Percentiles rank a stretch among this genome's conserved stretches.
Conservation (phyloP, 2,888 invertebrate genomes). For the Steinernema carpocapsae region DNA sequence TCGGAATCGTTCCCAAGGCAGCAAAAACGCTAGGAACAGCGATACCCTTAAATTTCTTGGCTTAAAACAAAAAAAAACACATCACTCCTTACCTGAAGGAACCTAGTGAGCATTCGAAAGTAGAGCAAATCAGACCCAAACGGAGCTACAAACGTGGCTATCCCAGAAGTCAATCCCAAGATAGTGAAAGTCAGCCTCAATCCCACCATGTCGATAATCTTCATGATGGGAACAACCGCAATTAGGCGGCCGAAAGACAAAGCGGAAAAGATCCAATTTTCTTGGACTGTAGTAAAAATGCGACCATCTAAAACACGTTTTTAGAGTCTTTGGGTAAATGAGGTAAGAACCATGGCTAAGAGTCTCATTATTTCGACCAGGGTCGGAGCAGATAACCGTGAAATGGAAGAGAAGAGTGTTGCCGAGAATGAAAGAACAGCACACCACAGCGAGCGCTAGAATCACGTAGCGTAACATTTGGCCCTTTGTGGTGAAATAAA, state of each 20-base stretch:
- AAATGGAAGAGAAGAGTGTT: conserved; percentile 33
- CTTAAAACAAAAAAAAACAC: neutral
- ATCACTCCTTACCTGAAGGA: neutral
- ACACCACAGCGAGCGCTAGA: too few species aligned
- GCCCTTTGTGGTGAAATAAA: neutral
- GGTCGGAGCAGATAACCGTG: conserved; percentile 37
- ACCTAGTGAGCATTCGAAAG: neutral
- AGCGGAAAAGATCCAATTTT: conserved; percentile 34
- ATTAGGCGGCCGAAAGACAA: conserved; percentile 22
- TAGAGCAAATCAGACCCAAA: neutral
- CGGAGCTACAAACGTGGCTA: neutral
- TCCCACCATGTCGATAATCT: conserved; percentile 10
- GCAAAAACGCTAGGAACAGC: too few species aligned
- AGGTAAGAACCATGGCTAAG: neutral
- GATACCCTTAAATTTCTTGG: too few species aligned
- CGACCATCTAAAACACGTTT: neutral
- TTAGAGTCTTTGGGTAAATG: neutral
- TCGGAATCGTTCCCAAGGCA: too few species aligned
- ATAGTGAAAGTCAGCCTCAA: conserved; percentile 7
- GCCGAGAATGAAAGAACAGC: neutral
- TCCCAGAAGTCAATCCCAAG: neutral
- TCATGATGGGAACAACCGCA: conserved; percentile 30
- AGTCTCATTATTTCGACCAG: neutral
- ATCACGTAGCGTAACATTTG: neutral
- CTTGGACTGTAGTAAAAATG: neutral